Conservation (phyloP, 35 echinoderm and acorn worm genomes). For the Apostichopus japonicus region DNA sequence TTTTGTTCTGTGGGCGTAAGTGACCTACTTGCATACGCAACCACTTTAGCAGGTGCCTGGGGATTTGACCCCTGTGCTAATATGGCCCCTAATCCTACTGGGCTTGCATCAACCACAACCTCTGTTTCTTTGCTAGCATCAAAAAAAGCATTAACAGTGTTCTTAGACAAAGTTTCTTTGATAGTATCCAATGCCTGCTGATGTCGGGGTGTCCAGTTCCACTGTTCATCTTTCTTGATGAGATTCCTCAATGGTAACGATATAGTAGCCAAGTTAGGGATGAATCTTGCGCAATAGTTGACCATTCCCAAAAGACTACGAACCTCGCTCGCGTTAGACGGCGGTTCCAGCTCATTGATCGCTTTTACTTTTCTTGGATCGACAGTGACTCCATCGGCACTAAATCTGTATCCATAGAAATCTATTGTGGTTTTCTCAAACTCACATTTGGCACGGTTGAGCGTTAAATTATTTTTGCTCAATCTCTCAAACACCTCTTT, state of each 20-base stretch:
- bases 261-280: slow-evolving; percentile 39
- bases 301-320: slow-evolving; percentile 40
- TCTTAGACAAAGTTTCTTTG: background rate
- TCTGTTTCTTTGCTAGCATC: slow-evolving; percentile 17
- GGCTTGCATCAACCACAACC: slow-evolving; percentile 48
- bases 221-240: background rate
- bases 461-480: slow-evolving; percentile 26
- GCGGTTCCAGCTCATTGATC: background rate
- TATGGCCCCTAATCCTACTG: slow-evolving; percentile 59
- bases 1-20: too few species aligned
- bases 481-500: background rate
- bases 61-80: too few species aligned
- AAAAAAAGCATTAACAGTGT: slow-evolving; percentile 11
- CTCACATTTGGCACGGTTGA: slow-evolving; percentile 63
- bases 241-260: background rate
- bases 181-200: background rate
- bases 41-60: slow-evolving; percentile 49
- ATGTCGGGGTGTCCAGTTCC: background rate
- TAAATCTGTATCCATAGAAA: slow-evolving; percentile 62
- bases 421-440: slow-evolving; percentile 28
- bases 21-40: too few species aligned
- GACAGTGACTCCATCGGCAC: slow-evolving; percentile 28
- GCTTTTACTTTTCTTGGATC: background rate
- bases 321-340: slow-evolving; percentile 15
- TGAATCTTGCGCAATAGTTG: slow-evolving; percentile 31